Conservation (phyloP, 2,888 invertebrate species). For the Eudemis profundana region DNA sequence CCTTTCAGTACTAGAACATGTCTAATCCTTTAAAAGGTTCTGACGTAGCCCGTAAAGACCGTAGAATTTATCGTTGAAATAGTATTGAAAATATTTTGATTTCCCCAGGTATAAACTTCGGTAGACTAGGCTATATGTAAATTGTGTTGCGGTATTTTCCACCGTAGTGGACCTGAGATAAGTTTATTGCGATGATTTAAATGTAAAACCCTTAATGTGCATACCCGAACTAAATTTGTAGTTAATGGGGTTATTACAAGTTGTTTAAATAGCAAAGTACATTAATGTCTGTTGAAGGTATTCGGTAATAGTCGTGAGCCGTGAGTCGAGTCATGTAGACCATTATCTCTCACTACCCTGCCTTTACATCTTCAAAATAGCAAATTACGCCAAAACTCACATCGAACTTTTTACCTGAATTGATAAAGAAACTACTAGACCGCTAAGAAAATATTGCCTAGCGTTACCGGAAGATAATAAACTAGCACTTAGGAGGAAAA, state of each 20-base stretch:
- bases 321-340: too few relatives aligned
- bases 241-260: background rate
- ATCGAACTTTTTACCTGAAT: too few relatives aligned
- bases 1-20: constrained; percentile 4
- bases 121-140: background rate
- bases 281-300: background rate
- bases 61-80: constrained; percentile 2
- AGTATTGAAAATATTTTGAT: constrained; percentile 8
- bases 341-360: too few relatives aligned
- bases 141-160: background rate
- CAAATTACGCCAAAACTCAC: too few relatives aligned
- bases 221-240: background rate
- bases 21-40: constrained; percentile 36
- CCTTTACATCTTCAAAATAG: too few relatives aligned
- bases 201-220: background rate
- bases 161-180: background rate
- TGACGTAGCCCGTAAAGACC: background rate
- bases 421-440: too few relatives aligned
- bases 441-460: too few relatives aligned
- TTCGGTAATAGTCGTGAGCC: too few relatives aligned
- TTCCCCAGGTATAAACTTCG: constrained; percentile 3
- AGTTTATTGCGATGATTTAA: background rate
- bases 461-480: too few relatives aligned
- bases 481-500: too few relatives aligned
- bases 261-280: background rate